These are phyloP conservation scores for Stomatorhinus ivindoensis DNA, from an alignment of 2,113 vertebrate species.

Conservation along the genomic window DNA sequence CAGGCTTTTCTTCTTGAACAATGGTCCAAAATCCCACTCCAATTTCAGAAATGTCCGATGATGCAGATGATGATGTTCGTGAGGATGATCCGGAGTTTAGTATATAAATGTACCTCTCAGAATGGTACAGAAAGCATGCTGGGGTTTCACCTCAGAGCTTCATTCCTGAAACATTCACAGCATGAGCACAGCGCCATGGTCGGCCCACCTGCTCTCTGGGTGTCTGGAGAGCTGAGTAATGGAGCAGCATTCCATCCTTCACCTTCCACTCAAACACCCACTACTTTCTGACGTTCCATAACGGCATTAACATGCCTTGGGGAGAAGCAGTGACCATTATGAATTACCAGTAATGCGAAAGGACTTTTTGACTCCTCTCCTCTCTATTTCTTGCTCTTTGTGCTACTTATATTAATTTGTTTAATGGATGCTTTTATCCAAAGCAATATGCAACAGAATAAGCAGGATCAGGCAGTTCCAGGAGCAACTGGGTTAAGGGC, in stretches of 20 bases:
- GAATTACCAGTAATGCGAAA: neutral
- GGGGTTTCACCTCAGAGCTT: neutral
- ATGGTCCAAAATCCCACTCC: neutral
- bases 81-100: neutral
- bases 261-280: neutral
- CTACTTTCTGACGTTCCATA: neutral
- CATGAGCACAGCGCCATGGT: neutral
- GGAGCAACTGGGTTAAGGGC: neutral
- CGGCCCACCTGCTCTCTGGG: neutral
- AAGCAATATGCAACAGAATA: neutral
- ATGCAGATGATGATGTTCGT: neutral
- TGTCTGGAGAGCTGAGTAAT: neutral
- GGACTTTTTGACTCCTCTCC: neutral
- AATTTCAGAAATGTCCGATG: neutral
- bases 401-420: neutral
- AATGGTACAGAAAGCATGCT: neutral
- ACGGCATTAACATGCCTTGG: neutral
- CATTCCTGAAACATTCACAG: neutral
- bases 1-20: neutral
- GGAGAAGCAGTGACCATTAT: neutral
- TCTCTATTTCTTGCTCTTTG: neutral
- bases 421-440: neutral
- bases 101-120: neutral
- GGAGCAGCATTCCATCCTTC: neutral
- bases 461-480: neutral